phyloP scores from a whole-genome alignment of 1,140 invertebrate species.

The Drosophila orena region DNA sequence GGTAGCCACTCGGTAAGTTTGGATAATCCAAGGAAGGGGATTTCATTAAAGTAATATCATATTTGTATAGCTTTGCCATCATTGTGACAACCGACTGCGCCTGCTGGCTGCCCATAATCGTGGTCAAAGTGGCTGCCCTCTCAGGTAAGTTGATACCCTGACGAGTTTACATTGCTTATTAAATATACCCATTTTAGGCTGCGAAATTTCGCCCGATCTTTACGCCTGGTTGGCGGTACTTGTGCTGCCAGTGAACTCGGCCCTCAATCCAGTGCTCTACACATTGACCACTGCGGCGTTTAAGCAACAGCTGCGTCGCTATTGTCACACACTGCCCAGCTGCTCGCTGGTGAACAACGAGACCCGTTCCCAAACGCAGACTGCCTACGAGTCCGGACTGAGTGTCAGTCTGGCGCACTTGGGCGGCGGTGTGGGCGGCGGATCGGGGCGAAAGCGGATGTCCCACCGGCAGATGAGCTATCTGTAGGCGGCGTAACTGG shows the following conservation, averaged over 20 bases:
- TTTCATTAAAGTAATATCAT: not conserved
- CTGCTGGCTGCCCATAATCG: slow-evolving; percentile 88
- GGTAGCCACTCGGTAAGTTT: slow-evolving; percentile 73
- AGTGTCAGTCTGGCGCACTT: slow-evolving; percentile 76
- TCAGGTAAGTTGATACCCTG: slow-evolving; percentile 84
- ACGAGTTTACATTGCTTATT: too few species aligned
- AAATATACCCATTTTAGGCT: slow-evolving; percentile 62
- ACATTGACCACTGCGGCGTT: slow-evolving; percentile 88
- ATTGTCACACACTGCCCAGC: slow-evolving; percentile 72
- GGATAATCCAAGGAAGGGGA: not conserved
- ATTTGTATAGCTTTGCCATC: slow-evolving; percentile 85
- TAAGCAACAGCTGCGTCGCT: slow-evolving; percentile 85
- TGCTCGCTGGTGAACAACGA: slow-evolving; percentile 75
- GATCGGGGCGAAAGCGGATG: slow-evolving; percentile 61
- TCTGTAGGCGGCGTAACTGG: slow-evolving; percentile 31
- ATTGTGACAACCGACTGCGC: slow-evolving; percentile 88
- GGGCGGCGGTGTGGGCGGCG: slow-evolving; percentile 41
- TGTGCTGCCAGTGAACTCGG: slow-evolving; percentile 89
- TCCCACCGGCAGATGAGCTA: slow-evolving; percentile 74
- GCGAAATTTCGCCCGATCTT: slow-evolving; percentile 85
- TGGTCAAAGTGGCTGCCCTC: slow-evolving; percentile 87
- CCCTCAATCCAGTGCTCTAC: slow-evolving; percentile 90
- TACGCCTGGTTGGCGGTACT: slow-evolving; percentile 90
- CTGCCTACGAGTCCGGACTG: slow-evolving; percentile 75
- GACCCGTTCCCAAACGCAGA: slow-evolving; percentile 75